Evolutionary conservation across 2,113 vertebrate species (phyloP).

Genomic region (Isichthys henryi): DNA sequence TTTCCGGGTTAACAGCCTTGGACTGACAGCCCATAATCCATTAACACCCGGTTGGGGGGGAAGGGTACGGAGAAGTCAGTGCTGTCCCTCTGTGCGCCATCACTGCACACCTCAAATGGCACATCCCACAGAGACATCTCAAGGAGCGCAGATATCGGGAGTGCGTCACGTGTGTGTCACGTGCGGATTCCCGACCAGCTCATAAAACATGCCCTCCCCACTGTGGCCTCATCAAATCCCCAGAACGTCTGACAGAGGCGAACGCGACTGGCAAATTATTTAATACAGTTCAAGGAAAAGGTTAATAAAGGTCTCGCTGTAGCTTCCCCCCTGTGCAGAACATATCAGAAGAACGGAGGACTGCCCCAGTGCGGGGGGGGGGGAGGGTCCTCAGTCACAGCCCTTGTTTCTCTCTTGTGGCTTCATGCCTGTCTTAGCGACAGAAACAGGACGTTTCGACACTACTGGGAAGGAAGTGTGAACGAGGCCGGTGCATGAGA

Average conservation of each 20-base stretch:
- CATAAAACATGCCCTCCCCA: background rate
- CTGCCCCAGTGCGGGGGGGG: background rate
- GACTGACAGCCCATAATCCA: background rate
- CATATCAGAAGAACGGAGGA: background rate
- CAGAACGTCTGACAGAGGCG: background rate
- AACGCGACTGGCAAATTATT: background rate
- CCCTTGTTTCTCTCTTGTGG: background rate
- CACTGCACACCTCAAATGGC: background rate
- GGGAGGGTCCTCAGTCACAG: background rate
- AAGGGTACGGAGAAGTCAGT: background rate
- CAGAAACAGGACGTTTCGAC: background rate
- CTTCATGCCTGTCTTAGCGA: background rate
- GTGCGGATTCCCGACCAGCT: background rate
- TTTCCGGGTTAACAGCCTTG: background rate
- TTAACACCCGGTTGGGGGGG: background rate
- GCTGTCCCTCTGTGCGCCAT: background rate
- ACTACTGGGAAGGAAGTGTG: background rate
- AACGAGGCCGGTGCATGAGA: background rate
- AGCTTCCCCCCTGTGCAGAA: background rate
- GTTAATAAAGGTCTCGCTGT: background rate
- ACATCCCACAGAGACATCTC: background rate
- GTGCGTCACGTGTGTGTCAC: background rate
- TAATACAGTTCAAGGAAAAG: background rate
- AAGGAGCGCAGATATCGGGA: background rate
- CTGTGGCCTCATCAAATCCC: background rate